These are phyloP conservation scores for Casuarius casuarius DNA, from an alignment of 2,113 vertebrate species.

Conservation along the genomic window DNA sequence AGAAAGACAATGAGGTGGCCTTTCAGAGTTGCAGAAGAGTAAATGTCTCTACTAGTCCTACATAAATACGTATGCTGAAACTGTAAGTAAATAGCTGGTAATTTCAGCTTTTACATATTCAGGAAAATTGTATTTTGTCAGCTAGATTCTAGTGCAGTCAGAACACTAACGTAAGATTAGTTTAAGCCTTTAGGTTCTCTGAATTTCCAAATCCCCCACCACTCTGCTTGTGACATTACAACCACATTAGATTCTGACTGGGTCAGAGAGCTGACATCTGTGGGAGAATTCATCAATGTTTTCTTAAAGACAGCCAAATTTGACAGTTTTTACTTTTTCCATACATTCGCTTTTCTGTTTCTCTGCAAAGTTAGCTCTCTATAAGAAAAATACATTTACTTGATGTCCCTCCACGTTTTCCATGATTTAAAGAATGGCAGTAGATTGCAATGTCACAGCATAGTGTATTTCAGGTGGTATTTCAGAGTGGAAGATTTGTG, in stretches of 20 bases:
- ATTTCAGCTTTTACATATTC: neutral
- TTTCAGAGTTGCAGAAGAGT: neutral
- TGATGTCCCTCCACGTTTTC: neutral
- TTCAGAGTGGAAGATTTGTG: neutral
- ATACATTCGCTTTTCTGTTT: neutral
- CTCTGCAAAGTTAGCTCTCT: neutral
- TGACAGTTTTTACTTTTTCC: neutral
- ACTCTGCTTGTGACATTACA: neutral
- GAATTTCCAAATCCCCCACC: neutral
- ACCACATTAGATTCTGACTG: neutral
- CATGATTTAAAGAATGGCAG: neutral
- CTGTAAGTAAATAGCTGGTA: neutral
- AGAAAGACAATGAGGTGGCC: neutral
- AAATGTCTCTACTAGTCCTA: neutral
- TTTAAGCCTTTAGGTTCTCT: neutral
- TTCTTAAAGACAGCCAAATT: neutral
- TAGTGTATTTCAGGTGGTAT: no score
- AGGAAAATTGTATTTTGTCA: neutral
- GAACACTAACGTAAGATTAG: neutral
- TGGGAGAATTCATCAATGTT: neutral
- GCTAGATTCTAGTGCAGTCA: neutral
- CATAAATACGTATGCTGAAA: neutral
- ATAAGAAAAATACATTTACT: neutral
- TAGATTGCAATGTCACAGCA: neutral
- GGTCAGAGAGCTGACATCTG: neutral